A percentile compares a stretch with the other conserved stretches of the same genome.
Conservation (phyloP, 53 echinoderm and acorn worm genomes). For the Crossaster papposus region DNA sequence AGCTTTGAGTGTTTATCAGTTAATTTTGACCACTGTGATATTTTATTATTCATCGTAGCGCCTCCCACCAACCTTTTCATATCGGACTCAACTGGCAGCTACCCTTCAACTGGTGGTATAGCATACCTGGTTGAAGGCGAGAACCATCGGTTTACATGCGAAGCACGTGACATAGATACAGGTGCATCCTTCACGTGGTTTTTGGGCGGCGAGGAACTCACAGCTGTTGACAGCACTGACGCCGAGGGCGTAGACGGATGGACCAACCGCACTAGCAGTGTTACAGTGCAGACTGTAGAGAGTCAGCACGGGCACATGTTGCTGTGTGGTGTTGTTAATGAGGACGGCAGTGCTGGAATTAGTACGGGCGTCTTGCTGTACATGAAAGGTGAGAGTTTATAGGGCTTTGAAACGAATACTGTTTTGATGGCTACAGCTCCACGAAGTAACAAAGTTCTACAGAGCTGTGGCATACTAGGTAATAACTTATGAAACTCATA, state of each 20-base stretch:
- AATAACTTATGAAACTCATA: too few species aligned
- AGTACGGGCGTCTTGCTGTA: not conserved
- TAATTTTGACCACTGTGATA: not conserved
- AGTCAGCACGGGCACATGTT: not conserved
- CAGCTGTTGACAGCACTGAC: not conserved
- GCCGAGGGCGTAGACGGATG: not conserved
- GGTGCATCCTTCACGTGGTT: constrained; percentile 26
- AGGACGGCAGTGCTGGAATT: not conserved
- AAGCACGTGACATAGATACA: not conserved
- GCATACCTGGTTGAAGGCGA: not conserved
- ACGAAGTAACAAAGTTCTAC: not conserved
- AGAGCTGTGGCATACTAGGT: too few species aligned
- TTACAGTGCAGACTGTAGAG: not conserved
- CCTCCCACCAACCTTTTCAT: not conserved
- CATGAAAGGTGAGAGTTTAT: constrained; percentile 16
- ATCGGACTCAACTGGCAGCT: not conserved
- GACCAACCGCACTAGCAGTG: not conserved
- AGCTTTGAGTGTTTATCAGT: too few species aligned
- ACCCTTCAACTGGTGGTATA: not conserved
- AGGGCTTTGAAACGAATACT: not conserved
- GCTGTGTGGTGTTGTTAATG: not conserved
- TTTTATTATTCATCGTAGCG: not conserved
- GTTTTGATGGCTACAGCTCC: not conserved
- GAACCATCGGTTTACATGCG: not conserved
- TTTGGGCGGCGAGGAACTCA: not conserved